Conservation (phyloP, 2,888 invertebrate species). For the Xestia sexstrigata region DNA sequence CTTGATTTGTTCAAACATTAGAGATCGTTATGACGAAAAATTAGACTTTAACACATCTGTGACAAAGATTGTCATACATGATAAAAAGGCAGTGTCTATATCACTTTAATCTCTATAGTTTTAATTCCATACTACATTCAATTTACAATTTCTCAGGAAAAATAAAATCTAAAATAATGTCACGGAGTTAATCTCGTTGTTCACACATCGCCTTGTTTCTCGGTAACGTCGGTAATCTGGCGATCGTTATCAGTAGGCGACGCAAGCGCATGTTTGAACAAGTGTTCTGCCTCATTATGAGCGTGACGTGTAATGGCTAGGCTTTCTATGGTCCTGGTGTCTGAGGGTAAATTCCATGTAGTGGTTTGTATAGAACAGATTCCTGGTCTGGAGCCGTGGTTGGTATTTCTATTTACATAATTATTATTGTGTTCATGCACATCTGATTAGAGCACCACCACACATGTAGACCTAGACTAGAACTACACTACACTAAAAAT, state of each 20-base stretch:
- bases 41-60: neutral
- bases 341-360: neutral
- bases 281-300: constrained; percentile 54
- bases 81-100: neutral
- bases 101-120: neutral
- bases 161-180: constrained; percentile 15
- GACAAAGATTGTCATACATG: neutral
- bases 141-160: constrained; percentile 28
- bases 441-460: neutral
- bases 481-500: neutral
- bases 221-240: constrained; percentile 59
- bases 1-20: neutral
- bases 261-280: constrained; percentile 63
- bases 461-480: neutral
- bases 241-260: constrained; percentile 61
- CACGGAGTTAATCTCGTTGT: constrained; percentile 41
- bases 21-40: neutral
- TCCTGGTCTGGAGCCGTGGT: neutral
- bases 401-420: neutral
- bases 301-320: constrained; percentile 21
- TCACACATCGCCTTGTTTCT: constrained; percentile 56
- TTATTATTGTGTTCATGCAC: neutral
- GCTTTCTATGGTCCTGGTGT: neutral
- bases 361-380: neutral
- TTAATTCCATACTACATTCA: constrained; percentile 2